Evolutionary conservation across 2,888 invertebrate genomes (phyloP).

Genomic region (Tenthredo scrophulariae): DNA sequence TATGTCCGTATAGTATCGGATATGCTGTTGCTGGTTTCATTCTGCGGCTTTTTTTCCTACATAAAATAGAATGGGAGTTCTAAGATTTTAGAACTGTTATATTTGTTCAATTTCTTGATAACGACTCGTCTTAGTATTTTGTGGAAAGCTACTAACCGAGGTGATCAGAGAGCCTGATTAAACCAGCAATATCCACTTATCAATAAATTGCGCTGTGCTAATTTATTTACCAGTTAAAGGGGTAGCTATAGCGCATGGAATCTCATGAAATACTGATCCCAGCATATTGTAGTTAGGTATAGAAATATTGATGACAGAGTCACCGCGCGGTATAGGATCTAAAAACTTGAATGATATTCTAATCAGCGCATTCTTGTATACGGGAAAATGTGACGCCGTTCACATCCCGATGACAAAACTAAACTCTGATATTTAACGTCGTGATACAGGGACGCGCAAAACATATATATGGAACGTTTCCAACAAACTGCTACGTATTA

Average conservation of each 20-base stretch:
- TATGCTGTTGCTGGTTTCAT: no score
- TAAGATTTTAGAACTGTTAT: not conserved
- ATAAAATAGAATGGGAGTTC: not conserved
- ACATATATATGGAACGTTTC: not conserved
- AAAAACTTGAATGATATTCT: not conserved
- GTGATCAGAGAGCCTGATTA: not conserved
- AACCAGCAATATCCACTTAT: not conserved
- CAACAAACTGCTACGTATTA: not conserved
- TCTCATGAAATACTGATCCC: not conserved
- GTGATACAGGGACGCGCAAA: not conserved
- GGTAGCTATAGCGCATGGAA: not conserved
- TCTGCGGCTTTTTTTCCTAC: not conserved
- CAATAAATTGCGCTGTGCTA: not conserved
- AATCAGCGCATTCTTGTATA: not conserved
- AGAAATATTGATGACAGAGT: not conserved
- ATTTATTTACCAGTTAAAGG: not conserved
- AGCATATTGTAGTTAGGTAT: not conserved
- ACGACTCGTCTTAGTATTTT: not conserved
- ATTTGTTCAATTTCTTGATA: not conserved
- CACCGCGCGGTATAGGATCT: not conserved
- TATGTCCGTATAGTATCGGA: not conserved
- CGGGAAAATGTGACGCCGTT: not conserved
- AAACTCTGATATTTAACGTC: not conserved
- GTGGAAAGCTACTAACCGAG: not conserved
- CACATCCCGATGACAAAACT: not conserved